Evolutionary conservation across 2,888 invertebrate genomes (phyloP).

Genomic region (Dendrolimus houi): DNA sequence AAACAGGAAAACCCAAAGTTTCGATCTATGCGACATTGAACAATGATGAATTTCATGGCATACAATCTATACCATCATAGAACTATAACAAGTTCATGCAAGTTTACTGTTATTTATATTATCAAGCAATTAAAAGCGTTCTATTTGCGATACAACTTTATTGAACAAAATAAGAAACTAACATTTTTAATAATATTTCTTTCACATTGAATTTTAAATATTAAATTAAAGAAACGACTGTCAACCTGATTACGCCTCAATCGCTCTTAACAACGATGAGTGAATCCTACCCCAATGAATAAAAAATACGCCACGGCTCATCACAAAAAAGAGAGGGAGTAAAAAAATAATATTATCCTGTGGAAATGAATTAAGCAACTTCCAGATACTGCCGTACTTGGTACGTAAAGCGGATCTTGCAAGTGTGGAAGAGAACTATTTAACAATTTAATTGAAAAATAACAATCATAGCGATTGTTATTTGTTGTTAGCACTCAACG

Average conservation of each 20-base stretch:
- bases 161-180: too few relatives aligned
- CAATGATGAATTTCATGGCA: too few relatives aligned
- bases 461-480: too few relatives aligned
- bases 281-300: slow-evolving; percentile 68
- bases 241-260: slow-evolving; percentile 59
- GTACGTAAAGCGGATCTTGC: slow-evolving; percentile 21
- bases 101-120: too few relatives aligned
- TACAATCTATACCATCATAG: too few relatives aligned
- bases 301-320: slow-evolving; percentile 71
- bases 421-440: slow-evolving; percentile 18
- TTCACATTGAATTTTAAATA: neutral
- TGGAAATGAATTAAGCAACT: slow-evolving; percentile 75
- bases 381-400: slow-evolving; percentile 55
- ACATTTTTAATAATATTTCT: neutral
- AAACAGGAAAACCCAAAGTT: too few relatives aligned
- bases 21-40: too few relatives aligned
- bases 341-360: slow-evolving; percentile 77
- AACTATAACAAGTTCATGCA: too few relatives aligned
- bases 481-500: too few relatives aligned
- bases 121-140: too few relatives aligned
- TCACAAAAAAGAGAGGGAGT: slow-evolving; percentile 64
- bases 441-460: too few relatives aligned
- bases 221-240: slow-evolving; percentile 23
- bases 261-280: slow-evolving; percentile 45
- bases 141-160: too few relatives aligned